phyloP scores from a whole-genome alignment of 92 coral and sea anemone species.

The Porites divaricata region DNA sequence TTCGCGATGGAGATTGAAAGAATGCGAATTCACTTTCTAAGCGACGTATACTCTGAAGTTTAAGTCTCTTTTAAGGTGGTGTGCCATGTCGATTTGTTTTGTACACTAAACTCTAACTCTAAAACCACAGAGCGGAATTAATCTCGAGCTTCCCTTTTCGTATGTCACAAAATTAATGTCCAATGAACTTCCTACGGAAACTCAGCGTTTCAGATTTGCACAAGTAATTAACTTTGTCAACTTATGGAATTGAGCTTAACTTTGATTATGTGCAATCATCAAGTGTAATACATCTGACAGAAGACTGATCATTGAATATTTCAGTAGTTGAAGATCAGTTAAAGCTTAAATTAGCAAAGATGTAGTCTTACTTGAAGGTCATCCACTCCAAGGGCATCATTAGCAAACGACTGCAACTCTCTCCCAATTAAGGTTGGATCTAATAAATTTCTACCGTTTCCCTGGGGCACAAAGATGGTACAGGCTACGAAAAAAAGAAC shows the following conservation, averaged over 20 bases:
- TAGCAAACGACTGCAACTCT: slow-evolving; percentile 41
- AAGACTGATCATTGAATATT: neutral
- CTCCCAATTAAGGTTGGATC: slow-evolving; percentile 32
- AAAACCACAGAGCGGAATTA: too few species aligned
- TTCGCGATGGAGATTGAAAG: too few species aligned
- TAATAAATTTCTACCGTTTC: neutral
- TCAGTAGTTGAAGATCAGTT: too few species aligned
- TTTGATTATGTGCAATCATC: neutral
- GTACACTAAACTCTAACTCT: too few species aligned
- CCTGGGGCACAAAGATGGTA: neutral
- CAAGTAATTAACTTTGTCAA: neutral
- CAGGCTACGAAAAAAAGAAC: neutral
- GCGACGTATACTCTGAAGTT: too few species aligned
- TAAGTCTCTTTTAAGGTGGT: too few species aligned
- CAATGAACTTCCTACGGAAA: too few species aligned
- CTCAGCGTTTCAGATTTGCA: neutral
- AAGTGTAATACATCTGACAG: neutral
- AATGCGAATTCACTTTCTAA: too few species aligned
- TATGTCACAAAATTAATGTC: too few species aligned
- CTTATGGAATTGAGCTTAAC: neutral
- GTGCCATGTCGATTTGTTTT: too few species aligned
- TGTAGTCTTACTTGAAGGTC: slow-evolving; percentile 44
- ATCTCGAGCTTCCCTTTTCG: too few species aligned
- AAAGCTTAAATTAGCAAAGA: neutral
- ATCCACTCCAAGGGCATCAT: slow-evolving; percentile 54